These are phyloP conservation scores for Paramacrobiotus metropolitanus DNA, from an alignment of 1,140 invertebrate genomes.

Conservation along the genomic window DNA sequence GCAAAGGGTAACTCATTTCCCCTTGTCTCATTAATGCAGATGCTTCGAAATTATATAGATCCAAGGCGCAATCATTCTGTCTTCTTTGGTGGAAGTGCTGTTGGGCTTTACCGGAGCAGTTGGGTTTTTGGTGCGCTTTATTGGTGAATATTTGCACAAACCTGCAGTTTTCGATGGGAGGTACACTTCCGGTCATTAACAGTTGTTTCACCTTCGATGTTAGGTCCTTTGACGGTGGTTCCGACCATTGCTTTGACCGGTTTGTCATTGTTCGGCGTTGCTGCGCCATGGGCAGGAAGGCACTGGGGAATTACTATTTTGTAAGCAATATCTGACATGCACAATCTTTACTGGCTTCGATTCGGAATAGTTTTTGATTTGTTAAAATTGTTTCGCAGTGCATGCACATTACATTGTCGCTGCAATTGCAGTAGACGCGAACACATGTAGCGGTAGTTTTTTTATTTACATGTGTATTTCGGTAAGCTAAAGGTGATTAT, in stretches of 20 bases:
- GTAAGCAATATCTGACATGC: not conserved
- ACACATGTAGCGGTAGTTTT: too few species aligned
- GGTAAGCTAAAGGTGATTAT: too few species aligned
- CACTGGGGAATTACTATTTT: conserved; percentile 22
- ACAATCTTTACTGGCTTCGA: not conserved
- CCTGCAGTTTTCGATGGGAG: conserved; percentile 17
- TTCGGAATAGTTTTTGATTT: conserved; percentile 3
- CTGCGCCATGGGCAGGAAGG: conserved; percentile 16
- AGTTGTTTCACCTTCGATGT: too few species aligned
- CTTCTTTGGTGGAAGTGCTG: conserved; percentile 48
- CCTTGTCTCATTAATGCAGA: not conserved
- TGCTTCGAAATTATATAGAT: conserved; percentile 21
- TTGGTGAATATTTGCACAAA: conserved; percentile 20
- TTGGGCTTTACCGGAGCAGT: conserved; percentile 34
- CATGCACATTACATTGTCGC: too few species aligned
- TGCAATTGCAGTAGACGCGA: too few species aligned
- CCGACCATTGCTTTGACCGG: conserved; percentile 25
- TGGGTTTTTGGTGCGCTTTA: conserved; percentile 20
- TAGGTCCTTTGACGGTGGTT: conserved; percentile 25
- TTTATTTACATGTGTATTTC: too few species aligned
- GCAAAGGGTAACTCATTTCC: not conserved
- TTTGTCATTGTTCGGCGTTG: conserved; percentile 21
- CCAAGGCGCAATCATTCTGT: conserved; percentile 58
- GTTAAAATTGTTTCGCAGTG: too few species aligned
- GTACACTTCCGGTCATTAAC: conserved; percentile 14